These are phyloP conservation scores for Thaumatotibia leucotreta DNA, from an alignment of 1,140 invertebrate species.

Conservation along the genomic window DNA sequence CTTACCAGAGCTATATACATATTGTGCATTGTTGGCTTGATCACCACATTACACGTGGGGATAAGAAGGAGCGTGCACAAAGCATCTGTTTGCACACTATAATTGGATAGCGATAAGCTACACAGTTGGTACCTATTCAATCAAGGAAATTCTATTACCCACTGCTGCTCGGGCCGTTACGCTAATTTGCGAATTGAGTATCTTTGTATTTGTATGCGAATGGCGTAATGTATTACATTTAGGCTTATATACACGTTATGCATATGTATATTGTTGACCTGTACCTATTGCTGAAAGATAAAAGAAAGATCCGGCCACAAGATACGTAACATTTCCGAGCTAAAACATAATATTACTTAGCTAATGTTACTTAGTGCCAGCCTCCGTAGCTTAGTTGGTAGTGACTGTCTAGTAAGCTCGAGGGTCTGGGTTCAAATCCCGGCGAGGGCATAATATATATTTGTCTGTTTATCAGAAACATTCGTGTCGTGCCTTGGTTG, in stretches of 20 bases:
- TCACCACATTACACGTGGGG: neutral
- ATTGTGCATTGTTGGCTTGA: conserved; percentile 14
- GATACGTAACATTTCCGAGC: too few relatives aligned
- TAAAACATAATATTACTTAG: too few relatives aligned
- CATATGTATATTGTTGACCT: too few relatives aligned
- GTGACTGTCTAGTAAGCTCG: too few relatives aligned
- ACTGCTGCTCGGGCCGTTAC: conserved; percentile 1
- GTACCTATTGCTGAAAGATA: too few relatives aligned
- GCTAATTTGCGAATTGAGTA: neutral
- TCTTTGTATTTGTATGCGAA: neutral
- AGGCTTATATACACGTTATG: neutral
- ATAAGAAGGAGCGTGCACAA: neutral
- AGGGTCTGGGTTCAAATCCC: too few relatives aligned
- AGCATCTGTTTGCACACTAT: neutral
- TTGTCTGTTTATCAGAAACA: too few relatives aligned
- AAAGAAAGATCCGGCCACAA: too few relatives aligned
- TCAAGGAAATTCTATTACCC: conserved; percentile 11
- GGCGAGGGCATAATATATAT: too few relatives aligned
- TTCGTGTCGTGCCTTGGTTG: too few relatives aligned
- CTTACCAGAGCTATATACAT: conserved; percentile 31
- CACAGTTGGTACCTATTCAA: conserved; percentile 5
- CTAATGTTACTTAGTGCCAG: too few relatives aligned
- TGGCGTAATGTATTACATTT: neutral
- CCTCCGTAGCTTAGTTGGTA: too few relatives aligned
- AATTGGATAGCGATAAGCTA: conserved; percentile 10